phyloP scores from a whole-genome alignment of 2,888 invertebrate genomes.

The Vesta saturnalis region DNA sequence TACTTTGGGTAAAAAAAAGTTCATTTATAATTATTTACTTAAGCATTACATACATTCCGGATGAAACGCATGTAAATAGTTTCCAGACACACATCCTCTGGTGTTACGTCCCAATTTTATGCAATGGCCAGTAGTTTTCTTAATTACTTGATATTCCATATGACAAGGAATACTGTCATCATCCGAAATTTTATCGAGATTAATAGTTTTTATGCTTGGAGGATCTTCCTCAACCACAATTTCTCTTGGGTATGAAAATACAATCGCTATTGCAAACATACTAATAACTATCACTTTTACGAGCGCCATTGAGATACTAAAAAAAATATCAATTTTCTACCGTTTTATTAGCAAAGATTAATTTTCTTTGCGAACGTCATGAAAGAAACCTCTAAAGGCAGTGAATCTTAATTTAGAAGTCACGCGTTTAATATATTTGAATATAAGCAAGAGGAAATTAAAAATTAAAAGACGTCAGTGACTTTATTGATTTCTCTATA shows the following conservation, averaged over 20 bases:
- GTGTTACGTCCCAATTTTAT: constrained; percentile 57
- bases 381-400: background rate
- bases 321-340: background rate
- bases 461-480: background rate
- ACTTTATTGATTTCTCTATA: background rate
- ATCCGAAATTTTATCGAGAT: constrained; percentile 37
- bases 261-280: constrained; percentile 17
- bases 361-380: constrained; percentile 4
- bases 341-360: background rate
- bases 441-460: constrained; percentile 4
- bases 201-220: constrained; percentile 44
- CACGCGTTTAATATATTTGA: background rate
- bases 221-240: constrained; percentile 51
- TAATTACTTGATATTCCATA: constrained; percentile 55
- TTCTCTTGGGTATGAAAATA: constrained; percentile 30
- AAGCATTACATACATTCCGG: constrained; percentile 58
- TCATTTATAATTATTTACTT: background rate
- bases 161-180: constrained; percentile 42
- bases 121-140: constrained; percentile 59
- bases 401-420: background rate
- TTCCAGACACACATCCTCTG: constrained; percentile 60
- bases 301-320: constrained; percentile 24
- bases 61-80: constrained; percentile 61
- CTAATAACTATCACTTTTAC: constrained; percentile 7
- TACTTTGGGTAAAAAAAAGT: background rate